These are phyloP conservation scores for Anguilla anguilla DNA, from an alignment of 2,797 vertebrate species.

Conservation along the genomic window DNA sequence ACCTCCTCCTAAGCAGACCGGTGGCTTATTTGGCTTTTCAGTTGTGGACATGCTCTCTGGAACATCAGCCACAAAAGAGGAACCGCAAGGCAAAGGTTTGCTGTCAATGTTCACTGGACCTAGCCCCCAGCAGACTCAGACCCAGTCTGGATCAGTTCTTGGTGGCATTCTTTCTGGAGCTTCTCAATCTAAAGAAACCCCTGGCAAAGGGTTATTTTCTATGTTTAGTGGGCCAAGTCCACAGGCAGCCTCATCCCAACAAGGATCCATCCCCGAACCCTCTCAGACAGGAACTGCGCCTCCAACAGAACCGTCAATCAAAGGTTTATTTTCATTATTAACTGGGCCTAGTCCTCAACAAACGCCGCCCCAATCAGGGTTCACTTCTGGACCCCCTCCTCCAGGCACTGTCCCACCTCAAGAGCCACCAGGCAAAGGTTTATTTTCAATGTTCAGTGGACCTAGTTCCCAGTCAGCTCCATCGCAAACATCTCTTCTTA, in stretches of 20 bases:
- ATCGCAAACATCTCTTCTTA: constrained; percentile 47
- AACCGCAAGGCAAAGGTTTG: constrained; percentile 57
- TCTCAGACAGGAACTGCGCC: constrained; percentile 11
- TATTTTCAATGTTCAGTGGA: constrained; percentile 49
- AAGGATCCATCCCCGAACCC: constrained; percentile 30
- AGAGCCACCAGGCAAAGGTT: constrained; percentile 39
- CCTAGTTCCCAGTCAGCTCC: constrained; percentile 39
- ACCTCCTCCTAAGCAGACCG: constrained; percentile 61
- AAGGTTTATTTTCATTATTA: constrained; percentile 36
- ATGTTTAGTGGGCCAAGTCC: constrained; percentile 2
- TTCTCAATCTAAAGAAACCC: constrained; percentile 36
- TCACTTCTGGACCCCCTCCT: constrained; percentile 30
- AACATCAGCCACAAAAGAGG: constrained; percentile 61
- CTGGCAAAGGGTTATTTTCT: constrained; percentile 39
- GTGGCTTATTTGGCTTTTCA: constrained; percentile 78
- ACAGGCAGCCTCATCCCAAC: constrained; percentile 34
- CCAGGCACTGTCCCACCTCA: constrained; percentile 42
- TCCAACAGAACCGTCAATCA: constrained; percentile 23
- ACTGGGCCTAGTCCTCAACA: constrained; percentile 36
- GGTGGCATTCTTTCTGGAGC: constrained; percentile 37
- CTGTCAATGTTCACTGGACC: constrained; percentile 38
- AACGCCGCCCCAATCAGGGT: constrained; percentile 39
- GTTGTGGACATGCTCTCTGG: constrained; percentile 75
- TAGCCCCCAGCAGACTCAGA: constrained; percentile 44
- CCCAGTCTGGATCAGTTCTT: constrained; percentile 45